Percentiles rank a stretch among this genome's conserved stretches.
phyloP scores from a whole-genome alignment of 2,797 vertebrate genomes.

The Thripadectes ignobilis region DNA sequence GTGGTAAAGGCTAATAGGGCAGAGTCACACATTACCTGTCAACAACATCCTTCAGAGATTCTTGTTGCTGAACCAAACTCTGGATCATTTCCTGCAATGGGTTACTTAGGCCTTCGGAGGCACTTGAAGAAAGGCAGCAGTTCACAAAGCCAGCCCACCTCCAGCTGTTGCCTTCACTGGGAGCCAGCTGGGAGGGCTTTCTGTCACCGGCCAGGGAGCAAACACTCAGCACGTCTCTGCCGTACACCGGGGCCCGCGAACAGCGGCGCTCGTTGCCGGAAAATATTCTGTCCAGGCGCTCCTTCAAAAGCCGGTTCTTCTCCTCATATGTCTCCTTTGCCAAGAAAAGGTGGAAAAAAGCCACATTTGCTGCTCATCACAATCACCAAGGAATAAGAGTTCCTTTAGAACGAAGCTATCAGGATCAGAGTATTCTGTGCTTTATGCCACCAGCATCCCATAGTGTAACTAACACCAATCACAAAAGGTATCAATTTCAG shows the following conservation, averaged over 20 bases:
- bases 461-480: background rate
- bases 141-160: conserved; percentile 84
- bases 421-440: background rate
- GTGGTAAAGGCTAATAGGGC: background rate
- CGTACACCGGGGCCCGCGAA: conserved; percentile 85
- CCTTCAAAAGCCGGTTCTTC: conserved; percentile 84
- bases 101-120: conserved; percentile 66
- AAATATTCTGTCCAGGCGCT: conserved; percentile 87
- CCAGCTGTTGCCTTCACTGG: conserved; percentile 75
- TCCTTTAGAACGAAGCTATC: background rate
- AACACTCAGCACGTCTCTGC: conserved; percentile 83
- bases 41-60: conserved; percentile 74
- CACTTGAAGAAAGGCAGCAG: conserved; percentile 68
- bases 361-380: background rate
- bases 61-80: conserved; percentile 72
- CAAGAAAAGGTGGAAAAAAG: background rate
- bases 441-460: background rate
- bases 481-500: background rate
- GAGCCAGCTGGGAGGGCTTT: background rate
- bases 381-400: background rate
- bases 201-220: conserved; percentile 75
- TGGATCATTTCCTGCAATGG: conserved; percentile 77
- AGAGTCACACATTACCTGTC: conserved; percentile 78
- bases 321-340: conserved; percentile 85
- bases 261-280: conserved; percentile 88